Evolutionary conservation across 2,888 invertebrate genomes (phyloP), one percentile per base, ranked within the genome.

Genomic region (Drosophila tripunctata): DNA sequence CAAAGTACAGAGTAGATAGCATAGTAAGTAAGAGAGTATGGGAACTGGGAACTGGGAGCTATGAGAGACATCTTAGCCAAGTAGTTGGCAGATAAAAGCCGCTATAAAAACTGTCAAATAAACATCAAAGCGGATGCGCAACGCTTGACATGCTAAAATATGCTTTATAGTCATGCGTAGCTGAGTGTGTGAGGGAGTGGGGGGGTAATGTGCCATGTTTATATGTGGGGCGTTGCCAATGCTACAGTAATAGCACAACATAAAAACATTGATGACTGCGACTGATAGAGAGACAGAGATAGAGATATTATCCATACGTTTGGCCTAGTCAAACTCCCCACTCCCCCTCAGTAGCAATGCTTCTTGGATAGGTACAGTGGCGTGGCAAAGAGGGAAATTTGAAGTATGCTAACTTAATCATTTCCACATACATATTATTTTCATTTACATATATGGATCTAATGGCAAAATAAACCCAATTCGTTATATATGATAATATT

Each of bases 101-200:
- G 86, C 83, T 82, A 84, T 84, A 88, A 88, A 88, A 88, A 78
- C 87, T 88, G 88, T 88, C 88, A 88, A 88, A 78, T 82, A 88
- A 87, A 88, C 88, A 88, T 88, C 88, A 88, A 88, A 88, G 88
- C 83, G 79, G 87, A 88, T 88, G 85, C 87, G 80, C 80, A 80
- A 82, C 80, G 87, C 80, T 88, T 88, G 88, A 88, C 87, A 88
- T 88, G 87, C 80, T 88, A 85, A 88, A 88, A 83, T 79, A 81
- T 75, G 78, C 78, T 81, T 83, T 86, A 80, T 84, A 82, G 76
- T 72, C 75, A 83, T 75, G 83, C 78, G 77, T 81, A 71, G 65
- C 72, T 61, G 51, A 67, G 45, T 67, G 75, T 62, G 75, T 73
- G 62, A 60, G 5, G 3, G 1, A 2, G 30, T 30, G 30, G n/a